Evolutionary conservation across 2,797 vertebrate species (phyloP).

Genomic region (Morus bassanus): DNA sequence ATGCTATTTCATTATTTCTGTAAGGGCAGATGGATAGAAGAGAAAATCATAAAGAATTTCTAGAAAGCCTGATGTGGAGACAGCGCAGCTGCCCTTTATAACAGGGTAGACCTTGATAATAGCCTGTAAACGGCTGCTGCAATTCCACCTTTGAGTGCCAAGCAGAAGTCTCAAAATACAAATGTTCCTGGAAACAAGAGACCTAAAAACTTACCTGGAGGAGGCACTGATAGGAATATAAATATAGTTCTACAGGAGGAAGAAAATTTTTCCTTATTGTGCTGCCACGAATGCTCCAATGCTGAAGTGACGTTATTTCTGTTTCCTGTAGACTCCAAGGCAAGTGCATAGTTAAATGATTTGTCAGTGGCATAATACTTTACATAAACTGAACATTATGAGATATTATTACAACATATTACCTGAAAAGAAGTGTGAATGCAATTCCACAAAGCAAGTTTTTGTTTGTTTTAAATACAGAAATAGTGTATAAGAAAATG

Average conservation of each 20-base stretch:
- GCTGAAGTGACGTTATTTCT: background rate
- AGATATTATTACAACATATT: background rate
- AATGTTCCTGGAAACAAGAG: background rate
- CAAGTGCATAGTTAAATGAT: background rate
- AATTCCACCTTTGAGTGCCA: background rate
- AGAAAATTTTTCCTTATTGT: background rate
- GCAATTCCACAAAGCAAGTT: background rate
- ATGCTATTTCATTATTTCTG: background rate
- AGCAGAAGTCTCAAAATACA: background rate
- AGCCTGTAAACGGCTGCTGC: background rate
- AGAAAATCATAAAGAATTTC: background rate
- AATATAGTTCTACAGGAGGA: background rate
- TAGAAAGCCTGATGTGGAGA: background rate
- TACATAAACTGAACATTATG: background rate
- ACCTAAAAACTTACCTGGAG: background rate
- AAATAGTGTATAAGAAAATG: background rate
- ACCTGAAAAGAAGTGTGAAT: background rate
- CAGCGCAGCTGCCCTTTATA: background rate
- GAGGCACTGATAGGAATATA: background rate
- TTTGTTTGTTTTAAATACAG: background rate
- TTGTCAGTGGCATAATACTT: background rate
- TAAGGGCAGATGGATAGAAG: background rate
- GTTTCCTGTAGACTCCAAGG: background rate
- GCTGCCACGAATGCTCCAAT: background rate
- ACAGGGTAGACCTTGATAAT: background rate